Base-by-base conservation (phyloP, 2,888 invertebrate genomes). In the Pasiphila rectangulata region DNA sequence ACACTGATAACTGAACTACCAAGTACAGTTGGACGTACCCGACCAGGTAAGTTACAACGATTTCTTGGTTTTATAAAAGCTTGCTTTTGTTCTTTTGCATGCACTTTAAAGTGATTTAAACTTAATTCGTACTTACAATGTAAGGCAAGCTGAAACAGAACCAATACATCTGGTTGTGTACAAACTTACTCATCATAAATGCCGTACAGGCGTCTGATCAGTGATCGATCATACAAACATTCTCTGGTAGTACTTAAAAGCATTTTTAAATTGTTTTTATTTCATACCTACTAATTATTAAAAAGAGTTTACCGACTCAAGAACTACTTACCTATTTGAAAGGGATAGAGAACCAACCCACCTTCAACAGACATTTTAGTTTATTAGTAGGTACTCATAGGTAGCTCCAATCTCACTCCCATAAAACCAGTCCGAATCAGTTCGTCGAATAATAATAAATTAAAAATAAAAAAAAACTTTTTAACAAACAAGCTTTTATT, bases 401-500 rank as follows among this genome's bases (percentile, higher is more conserved):
- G 72, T 75, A 75, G 70, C 67, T 65, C 69, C n/a, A n/a, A 56
- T 63, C 63, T 60, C 64, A 59, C 60, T 60, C 64, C 70, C 70
- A 72, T 75, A 74, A 79, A 84, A 83, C 84, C 79, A 79, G 83
- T 81, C 76, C 69, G 72, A 74, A 77, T 76, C 70, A 69, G 70
- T 80, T 79, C 76, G 72, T 71, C 73, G 78, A 79, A 83, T 72
- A 78, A 79, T 78, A 78, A 76, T 75, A 71, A 74, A 69, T 32
- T 41, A 32, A n/a, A n/a, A n/a, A n/a, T n/a, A n/a, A n/a, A n/a
- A n/a, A n/a, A n/a, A n/a, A n/a, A n/a, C n/a, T n/a, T n/a, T n/a
- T n/a, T n/a, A n/a, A n/a, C n/a, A n/a, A n/a, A n/a, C n/a, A n/a
- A n/a, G n/a, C n/a, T n/a, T n/a, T n/a, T n/a, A n/a, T n/a, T n/a